Evolutionary conservation across 2,113 vertebrate species (phyloP).

Genomic region (Gymnarchus niloticus): DNA sequence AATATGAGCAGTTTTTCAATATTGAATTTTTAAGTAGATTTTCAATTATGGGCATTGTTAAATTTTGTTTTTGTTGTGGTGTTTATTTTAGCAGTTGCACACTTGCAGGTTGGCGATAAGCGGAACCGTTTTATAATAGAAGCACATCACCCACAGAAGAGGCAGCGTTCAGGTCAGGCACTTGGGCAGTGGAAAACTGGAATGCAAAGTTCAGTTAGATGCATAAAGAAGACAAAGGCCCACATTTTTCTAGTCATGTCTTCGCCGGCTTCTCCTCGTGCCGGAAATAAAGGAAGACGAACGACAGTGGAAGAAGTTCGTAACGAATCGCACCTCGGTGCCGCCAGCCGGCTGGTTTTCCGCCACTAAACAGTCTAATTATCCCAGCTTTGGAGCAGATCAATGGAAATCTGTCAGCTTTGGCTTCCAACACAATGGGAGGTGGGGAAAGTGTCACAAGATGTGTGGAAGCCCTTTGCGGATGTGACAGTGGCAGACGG

Average conservation of each 20-base stretch:
- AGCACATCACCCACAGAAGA: too few relatives aligned
- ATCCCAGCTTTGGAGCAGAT: conserved; percentile 53
- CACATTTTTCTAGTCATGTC: background rate
- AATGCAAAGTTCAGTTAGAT: background rate
- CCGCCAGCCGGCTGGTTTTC: conserved; percentile 52
- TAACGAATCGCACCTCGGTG: background rate
- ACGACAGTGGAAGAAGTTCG: conserved; percentile 4
- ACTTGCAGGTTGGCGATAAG: too few relatives aligned
- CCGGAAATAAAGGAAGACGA: conserved; percentile 13
- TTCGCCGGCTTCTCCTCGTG: background rate
- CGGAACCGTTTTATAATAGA: background rate
- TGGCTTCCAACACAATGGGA: conserved; percentile 48
- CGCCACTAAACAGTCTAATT: conserved; percentile 60
- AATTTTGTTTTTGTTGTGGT: background rate
- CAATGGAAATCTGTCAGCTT: conserved; percentile 53
- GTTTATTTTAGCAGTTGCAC: background rate
- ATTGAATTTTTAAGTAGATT: background rate
- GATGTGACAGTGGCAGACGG: conserved; percentile 43
- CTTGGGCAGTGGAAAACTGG: background rate
- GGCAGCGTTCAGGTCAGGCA: background rate
- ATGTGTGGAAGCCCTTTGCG: conserved; percentile 51
- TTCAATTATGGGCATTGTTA: background rate
- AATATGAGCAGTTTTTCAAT: background rate
- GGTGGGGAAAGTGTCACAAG: conserved; percentile 53
- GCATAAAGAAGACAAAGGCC: background rate